Evolutionary conservation across 2,113 vertebrate species (phyloP).

Genomic region (Crotophaga sulcirostris): DNA sequence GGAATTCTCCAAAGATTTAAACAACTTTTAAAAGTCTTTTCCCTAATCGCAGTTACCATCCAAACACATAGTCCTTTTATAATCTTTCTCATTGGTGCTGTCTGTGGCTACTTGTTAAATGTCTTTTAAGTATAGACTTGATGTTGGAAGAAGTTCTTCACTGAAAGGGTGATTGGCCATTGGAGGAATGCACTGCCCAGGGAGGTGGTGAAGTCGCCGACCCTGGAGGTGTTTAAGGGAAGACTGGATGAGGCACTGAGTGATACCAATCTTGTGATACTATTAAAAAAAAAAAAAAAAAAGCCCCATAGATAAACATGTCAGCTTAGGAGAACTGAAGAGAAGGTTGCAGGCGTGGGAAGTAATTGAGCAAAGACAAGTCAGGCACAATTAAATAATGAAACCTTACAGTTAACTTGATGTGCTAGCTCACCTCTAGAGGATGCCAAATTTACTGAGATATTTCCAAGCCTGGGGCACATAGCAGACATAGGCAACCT

Average conservation of each 20-base stretch:
- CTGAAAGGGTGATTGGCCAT: too few species aligned
- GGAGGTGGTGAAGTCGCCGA: too few species aligned
- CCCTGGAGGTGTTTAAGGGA: too few species aligned
- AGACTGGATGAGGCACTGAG: too few species aligned
- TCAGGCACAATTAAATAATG: slow-evolving; percentile 32
- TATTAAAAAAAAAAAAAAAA: too few species aligned
- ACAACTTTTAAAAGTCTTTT: not conserved
- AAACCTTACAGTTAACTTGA: slow-evolving; percentile 17
- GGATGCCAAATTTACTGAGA: not conserved
- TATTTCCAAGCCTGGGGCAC: not conserved
- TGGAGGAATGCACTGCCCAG: too few species aligned
- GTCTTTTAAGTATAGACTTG: too few species aligned
- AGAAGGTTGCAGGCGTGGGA: not conserved
- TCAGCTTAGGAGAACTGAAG: not conserved
- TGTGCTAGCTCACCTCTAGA: not conserved
- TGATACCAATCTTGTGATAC: too few species aligned
- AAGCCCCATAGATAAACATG: not conserved
- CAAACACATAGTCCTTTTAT: not conserved
- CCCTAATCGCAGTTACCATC: not conserved
- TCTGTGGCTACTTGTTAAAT: not conserved
- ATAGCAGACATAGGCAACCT: not conserved
- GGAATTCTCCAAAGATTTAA: not conserved
- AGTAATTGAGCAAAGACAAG: not conserved
- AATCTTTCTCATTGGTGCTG: not conserved
- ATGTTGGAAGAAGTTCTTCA: too few species aligned